These are phyloP conservation scores for Rhynchonema sp. DNA, from an alignment of 2,888 invertebrate species.

Conservation along the genomic window DNA sequence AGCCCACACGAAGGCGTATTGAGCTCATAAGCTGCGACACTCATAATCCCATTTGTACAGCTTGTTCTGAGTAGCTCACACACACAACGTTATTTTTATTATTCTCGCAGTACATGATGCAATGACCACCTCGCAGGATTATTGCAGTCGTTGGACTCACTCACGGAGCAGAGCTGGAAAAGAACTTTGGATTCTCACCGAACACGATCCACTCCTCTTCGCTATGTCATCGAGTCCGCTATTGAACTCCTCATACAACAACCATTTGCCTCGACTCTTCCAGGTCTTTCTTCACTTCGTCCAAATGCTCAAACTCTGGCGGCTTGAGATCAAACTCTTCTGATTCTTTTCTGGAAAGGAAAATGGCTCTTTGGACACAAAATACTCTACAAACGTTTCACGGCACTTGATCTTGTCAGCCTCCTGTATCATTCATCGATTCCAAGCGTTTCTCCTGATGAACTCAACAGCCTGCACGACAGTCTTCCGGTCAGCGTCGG, in stretches of 20 bases:
- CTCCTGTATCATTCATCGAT: slow-evolving; percentile 39
- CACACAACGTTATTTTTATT: too few species aligned
- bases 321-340: slow-evolving; percentile 54
- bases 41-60: too few species aligned
- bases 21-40: too few species aligned
- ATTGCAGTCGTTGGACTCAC: too few species aligned
- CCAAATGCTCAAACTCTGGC: slow-evolving; percentile 43
- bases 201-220: slow-evolving; percentile 64
- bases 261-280: slow-evolving; percentile 51
- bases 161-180: too few species aligned
- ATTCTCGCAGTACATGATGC: too few species aligned
- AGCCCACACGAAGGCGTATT: too few species aligned
- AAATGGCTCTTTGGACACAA: too few species aligned
- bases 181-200: too few species aligned
- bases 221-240: slow-evolving; percentile 38
- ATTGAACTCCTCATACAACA: slow-evolving; percentile 54
- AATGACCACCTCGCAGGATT: too few species aligned
- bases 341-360: slow-evolving; percentile 47
- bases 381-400: slow-evolving; percentile 8
- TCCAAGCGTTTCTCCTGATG: slow-evolving; percentile 46
- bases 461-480: slow-evolving; percentile 36
- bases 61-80: too few species aligned
- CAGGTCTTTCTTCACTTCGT: slow-evolving; percentile 50
- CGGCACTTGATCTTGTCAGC: slow-evolving; percentile 36
- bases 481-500: slow-evolving; percentile 38